A percentile compares a stretch with the other conserved stretches of the same genome.
These are phyloP conservation scores for Okamejei kenojei DNA, from an alignment of 2,797 vertebrate genomes.

Conservation along the genomic window DNA sequence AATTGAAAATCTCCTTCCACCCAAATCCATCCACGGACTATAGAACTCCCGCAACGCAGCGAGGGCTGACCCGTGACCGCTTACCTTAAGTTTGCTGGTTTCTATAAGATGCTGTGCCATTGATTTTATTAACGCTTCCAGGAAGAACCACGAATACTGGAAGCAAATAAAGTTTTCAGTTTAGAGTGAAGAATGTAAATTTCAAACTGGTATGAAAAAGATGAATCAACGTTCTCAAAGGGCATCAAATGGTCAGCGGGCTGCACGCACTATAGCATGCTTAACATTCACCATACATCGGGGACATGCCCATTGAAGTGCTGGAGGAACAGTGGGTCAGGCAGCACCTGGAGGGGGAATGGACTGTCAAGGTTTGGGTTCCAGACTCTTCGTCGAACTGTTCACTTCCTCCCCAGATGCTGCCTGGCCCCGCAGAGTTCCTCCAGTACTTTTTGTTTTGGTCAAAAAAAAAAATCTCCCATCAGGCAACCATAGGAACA, in stretches of 20 bases:
- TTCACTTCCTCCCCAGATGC: too few relatives aligned
- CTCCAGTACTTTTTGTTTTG: too few relatives aligned
- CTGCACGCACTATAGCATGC: background rate
- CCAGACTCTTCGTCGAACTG: too few relatives aligned
- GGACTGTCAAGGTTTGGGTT: too few relatives aligned
- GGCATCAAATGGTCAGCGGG: background rate
- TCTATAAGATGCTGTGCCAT: conserved; percentile 95
- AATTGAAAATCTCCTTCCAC: background rate
- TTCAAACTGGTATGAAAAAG: background rate
- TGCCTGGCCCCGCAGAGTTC: too few relatives aligned
- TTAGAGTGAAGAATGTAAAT: background rate
- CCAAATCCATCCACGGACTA: background rate
- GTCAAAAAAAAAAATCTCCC: too few relatives aligned
- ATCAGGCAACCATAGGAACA: too few relatives aligned
- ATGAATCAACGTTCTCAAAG: background rate
- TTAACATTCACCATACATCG: too few relatives aligned
- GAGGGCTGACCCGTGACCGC: conserved; percentile 39
- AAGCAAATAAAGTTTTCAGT: conserved; percentile 45
- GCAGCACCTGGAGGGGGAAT: too few relatives aligned
- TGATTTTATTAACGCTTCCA: conserved; percentile 92
- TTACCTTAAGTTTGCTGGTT: conserved; percentile 89
- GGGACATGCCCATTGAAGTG: too few relatives aligned
- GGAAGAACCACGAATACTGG: conserved; percentile 99
- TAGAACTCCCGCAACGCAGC: background rate
- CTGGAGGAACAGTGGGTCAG: too few relatives aligned